Evolutionary conservation across 2,797 vertebrate genomes (phyloP).

Genomic region (Chelon labrosus): DNA sequence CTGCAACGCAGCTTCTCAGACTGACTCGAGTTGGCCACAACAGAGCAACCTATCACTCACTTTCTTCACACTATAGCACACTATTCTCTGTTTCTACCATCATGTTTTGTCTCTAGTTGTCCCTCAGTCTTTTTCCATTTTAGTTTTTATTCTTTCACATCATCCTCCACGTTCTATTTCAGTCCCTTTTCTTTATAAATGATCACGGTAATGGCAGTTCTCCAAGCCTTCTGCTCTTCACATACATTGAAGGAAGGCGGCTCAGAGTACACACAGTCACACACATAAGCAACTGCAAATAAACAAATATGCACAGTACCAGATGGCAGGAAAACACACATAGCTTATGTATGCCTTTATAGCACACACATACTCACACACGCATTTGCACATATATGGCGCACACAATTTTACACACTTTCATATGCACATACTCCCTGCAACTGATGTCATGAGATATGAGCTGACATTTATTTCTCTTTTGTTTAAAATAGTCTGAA

Average conservation of each 20-base stretch:
- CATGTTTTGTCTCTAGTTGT: neutral
- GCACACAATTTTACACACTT: neutral
- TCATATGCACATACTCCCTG: neutral
- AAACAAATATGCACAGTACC: slow-evolving; percentile 16
- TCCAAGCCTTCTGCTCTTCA: slow-evolving; percentile 23
- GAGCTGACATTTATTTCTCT: slow-evolving; percentile 3
- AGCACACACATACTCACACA: slow-evolving; percentile 8
- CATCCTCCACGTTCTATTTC: neutral
- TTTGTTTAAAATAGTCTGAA: slow-evolving; percentile 26
- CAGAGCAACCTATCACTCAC: neutral
- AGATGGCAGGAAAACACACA: slow-evolving; percentile 16
- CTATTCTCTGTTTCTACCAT: neutral
- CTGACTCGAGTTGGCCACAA: neutral
- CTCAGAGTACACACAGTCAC: slow-evolving; percentile 4
- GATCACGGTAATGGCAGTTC: slow-evolving; percentile 24
- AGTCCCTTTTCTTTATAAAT: slow-evolving; percentile 18
- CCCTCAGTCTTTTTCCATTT: neutral
- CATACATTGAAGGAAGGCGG: slow-evolving; percentile 11
- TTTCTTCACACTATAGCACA: neutral
- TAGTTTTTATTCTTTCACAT: neutral
- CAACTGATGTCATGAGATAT: slow-evolving; percentile 13
- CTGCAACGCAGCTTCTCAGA: too few relatives aligned
- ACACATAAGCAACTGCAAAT: neutral
- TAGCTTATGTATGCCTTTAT: neutral
- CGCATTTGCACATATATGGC: neutral